Evolutionary conservation across 2,888 invertebrate species (phyloP), one percentile per base, ranked within the genome.

Genomic region (Stenichneumon culpator): DNA sequence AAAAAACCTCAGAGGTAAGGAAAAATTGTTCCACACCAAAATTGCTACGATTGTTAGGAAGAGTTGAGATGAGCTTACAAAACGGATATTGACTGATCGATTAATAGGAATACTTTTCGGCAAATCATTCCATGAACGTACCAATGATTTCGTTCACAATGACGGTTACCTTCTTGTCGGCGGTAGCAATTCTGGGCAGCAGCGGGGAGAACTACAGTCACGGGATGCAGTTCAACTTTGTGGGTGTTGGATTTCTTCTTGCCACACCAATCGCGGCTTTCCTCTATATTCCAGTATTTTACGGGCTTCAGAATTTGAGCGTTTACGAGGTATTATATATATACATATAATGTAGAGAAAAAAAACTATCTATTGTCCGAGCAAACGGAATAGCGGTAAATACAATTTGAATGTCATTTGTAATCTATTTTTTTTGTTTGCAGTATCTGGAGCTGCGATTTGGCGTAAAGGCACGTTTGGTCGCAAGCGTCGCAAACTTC

Each of bases 101-200:
- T 86, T 69, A 36, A 87, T 94, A 97, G 96, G 98, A 98, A 94
- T 98, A 97, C 92, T 95, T 98, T 83, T 93, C 97, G 77, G 98
- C 98, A 0, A 96, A 98, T 91, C 95, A 96, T 82, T 97, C 96
- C 86, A 97, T 98, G 97, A 95, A 97, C 5, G 95, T 97, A 89
- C 93, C 95, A 4, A 98, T 98, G 0, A 97, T 98, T 0, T 97
- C 98, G 6, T 97, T 98, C 87, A 98, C 98, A 2, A 94, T 98
- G 82, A 98, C 98, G 97, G 98, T 98, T n/a, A 98, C 98, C 57
- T 98, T 98, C 93, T 97, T 98, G 97, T 98, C 98, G 0, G 98
- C 98, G 47, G 96, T 98, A 78, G 97, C 98, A 0, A 93, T 98
- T 50, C 95, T 99, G n/a, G 98, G 98, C 19, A 97, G 98, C 2